Conservation (phyloP, 2,888 invertebrate genomes). For the Glomeris marginata region DNA sequence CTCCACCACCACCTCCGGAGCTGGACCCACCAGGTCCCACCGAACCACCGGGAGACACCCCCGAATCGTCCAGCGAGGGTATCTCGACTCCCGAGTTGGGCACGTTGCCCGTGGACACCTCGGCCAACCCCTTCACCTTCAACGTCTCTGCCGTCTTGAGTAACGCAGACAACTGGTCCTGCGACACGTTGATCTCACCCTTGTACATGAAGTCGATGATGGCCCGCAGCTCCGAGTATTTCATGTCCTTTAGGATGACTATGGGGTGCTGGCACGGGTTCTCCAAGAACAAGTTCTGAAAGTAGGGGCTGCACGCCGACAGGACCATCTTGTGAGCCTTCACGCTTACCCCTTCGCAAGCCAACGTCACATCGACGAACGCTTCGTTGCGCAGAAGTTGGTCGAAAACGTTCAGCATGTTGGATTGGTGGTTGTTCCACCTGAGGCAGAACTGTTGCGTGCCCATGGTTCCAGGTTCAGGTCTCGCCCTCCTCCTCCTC, state of each 20-base stretch:
- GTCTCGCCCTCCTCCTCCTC: too few species aligned
- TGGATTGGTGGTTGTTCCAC: constrained; percentile 95
- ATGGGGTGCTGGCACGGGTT: constrained; percentile 86
- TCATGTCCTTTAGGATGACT: constrained; percentile 80
- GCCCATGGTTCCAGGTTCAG: constrained; percentile 10
- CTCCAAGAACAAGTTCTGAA: constrained; percentile 67
- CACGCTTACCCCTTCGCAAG: constrained; percentile 78
- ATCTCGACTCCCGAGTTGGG: background rate
- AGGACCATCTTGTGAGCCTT: constrained; percentile 92
- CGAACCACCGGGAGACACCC: too few species aligned
- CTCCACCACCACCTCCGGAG: too few species aligned
- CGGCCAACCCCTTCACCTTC: constrained; percentile 76
- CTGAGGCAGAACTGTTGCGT: constrained; percentile 81
- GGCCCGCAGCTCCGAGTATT: constrained; percentile 77
- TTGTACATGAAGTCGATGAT: constrained; percentile 83
- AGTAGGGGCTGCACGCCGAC: constrained; percentile 88
- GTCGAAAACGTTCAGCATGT: constrained; percentile 83
- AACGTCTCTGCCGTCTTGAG: constrained; percentile 75
- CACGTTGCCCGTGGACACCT: constrained; percentile 38
- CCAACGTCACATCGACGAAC: constrained; percentile 85
- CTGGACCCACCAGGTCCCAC: too few species aligned
- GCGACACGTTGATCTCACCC: constrained; percentile 81
- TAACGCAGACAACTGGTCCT: constrained; percentile 72
- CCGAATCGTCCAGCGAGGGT: background rate
- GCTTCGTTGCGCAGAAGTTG: constrained; percentile 81